These are phyloP conservation scores for Trididemnum nubilum DNA, from an alignment of 23 tunicate species.

Conservation along the genomic window DNA sequence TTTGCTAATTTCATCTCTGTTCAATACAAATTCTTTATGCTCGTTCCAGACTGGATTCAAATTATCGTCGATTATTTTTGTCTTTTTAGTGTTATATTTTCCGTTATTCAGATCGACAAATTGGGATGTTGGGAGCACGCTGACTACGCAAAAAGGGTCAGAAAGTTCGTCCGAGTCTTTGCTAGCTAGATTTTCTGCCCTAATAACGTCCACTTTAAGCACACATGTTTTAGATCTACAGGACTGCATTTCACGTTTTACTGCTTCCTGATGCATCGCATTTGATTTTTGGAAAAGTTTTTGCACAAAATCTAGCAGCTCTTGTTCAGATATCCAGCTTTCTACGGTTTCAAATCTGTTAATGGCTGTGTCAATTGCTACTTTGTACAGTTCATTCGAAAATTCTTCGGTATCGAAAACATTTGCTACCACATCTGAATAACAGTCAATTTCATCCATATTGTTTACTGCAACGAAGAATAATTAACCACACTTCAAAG, in stretches of 20 bases:
- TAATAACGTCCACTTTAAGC: slow-evolving; percentile 41
- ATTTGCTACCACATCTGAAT: background rate
- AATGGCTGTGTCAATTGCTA: background rate
- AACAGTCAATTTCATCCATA: background rate
- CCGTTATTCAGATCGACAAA: slow-evolving; percentile 35
- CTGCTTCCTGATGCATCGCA: background rate
- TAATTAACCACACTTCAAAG: too few species aligned
- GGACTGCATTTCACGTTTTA: background rate
- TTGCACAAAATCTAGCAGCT: background rate
- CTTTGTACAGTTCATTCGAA: background rate
- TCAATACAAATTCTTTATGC: slow-evolving; percentile 38
- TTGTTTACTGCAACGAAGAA: too few species aligned
- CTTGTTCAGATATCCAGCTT: background rate
- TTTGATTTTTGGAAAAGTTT: background rate
- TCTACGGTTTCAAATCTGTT: background rate
- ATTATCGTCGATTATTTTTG: slow-evolving; percentile 26
- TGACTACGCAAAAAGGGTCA: slow-evolving; percentile 76
- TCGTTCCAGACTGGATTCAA: slow-evolving; percentile 85
- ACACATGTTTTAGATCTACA: slow-evolving; percentile 41
- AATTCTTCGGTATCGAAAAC: background rate
- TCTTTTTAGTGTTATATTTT: slow-evolving; percentile 27
- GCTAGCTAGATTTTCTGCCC: slow-evolving; percentile 65
- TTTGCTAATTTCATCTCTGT: slow-evolving; percentile 41
- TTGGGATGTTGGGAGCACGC: slow-evolving; percentile 24
- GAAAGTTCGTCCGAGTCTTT: slow-evolving; percentile 76